Evolutionary conservation across 2,113 vertebrate species (phyloP), one percentile per base, ranked within the genome.

Genomic region (Oreochromis spilurus): DNA sequence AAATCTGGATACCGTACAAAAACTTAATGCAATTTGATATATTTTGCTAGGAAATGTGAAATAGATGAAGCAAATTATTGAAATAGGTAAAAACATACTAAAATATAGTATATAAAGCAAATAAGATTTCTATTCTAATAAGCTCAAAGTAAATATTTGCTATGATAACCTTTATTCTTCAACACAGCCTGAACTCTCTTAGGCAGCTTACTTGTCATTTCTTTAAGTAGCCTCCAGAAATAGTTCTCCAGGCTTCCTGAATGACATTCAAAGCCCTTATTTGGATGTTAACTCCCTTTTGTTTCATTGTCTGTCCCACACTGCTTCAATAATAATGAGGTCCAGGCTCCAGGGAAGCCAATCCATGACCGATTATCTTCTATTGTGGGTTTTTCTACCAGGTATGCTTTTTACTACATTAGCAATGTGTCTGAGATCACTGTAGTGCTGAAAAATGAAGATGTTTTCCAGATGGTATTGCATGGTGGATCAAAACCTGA

Each of bases 291-390:
- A 0, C 29, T 36, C 58, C 0, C 16, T 36, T 62, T 34, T 72
- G 38, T 72, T 72, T 72, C 8, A 43, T 72, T 38, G 34, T 72
- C 3, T 10, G 38, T 45, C 5, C 67, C 5, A 72, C 67, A 45
- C 21, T 26, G 21, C 38, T 72, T 72, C 67, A 1, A 0, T 72
- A 26, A 26, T 45, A 43, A 45, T 72, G 65, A 72, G 38, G 13
- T 72, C 67, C 36, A 24, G 21, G 21, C 8, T 45, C 40, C 5
- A 2, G 40, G 40, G 67, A 72, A 26, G 21, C 40, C 67, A 48
- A 26, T 45, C 67, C 40, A 72, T 45, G 21, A 45, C 0, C 0
- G 0, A 26, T 72, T 26, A 26, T 72, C 0, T 45, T 72, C 38
- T 26, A 3, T 26, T 72, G 38, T 45, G 2, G 14, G 0, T 72